A percentile compares a stretch with the other conserved stretches of the same genome.
These are phyloP conservation scores for Halictus quadricinctus DNA, from an alignment of 2,888 invertebrate species.

Conservation along the genomic window DNA sequence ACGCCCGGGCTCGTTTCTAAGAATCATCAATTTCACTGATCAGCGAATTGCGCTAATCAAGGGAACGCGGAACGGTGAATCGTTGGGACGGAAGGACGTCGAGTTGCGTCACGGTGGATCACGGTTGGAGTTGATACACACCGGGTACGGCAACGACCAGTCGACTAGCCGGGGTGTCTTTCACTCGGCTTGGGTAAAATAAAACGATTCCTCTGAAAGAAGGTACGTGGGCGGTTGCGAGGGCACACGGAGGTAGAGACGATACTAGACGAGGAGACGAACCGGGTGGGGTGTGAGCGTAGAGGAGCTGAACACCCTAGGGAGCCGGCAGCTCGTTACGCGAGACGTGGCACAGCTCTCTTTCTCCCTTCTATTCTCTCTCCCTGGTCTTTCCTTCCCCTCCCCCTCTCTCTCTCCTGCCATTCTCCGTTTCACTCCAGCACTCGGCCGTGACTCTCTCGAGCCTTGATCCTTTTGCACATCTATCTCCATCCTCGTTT, in stretches of 20 bases:
- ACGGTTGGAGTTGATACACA: constrained; percentile 44
- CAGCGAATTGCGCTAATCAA: neutral
- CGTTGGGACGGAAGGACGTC: neutral
- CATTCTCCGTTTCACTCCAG: constrained; percentile 40
- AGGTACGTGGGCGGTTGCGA: constrained; percentile 60
- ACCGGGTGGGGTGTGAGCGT: constrained; percentile 58
- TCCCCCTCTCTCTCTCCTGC: constrained; percentile 52
- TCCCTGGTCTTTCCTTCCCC: constrained; percentile 48
- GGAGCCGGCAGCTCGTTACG: constrained; percentile 82
- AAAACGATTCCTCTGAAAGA: constrained; percentile 69
- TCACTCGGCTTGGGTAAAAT: constrained; percentile 69
- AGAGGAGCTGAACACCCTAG: constrained; percentile 78
- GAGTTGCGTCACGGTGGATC: constrained; percentile 36
- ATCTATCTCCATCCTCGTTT: constrained; percentile 51
- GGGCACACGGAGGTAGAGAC: constrained; percentile 53
- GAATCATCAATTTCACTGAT: neutral
- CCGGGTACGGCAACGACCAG: constrained; percentile 46
- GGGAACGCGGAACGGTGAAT: neutral
- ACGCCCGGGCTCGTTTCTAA: neutral
- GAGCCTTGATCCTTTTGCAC: constrained; percentile 51
- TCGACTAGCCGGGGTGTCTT: constrained; percentile 70
- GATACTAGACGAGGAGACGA: constrained; percentile 62
- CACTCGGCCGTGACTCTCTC: constrained; percentile 48
- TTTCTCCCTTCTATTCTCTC: constrained; percentile 65
- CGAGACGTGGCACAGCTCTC: constrained; percentile 78